Percentiles rank a stretch among this genome's conserved stretches.
These are phyloP conservation scores for Plectropomus leopardus DNA, from an alignment of 2,113 vertebrate species.

Conservation along the genomic window DNA sequence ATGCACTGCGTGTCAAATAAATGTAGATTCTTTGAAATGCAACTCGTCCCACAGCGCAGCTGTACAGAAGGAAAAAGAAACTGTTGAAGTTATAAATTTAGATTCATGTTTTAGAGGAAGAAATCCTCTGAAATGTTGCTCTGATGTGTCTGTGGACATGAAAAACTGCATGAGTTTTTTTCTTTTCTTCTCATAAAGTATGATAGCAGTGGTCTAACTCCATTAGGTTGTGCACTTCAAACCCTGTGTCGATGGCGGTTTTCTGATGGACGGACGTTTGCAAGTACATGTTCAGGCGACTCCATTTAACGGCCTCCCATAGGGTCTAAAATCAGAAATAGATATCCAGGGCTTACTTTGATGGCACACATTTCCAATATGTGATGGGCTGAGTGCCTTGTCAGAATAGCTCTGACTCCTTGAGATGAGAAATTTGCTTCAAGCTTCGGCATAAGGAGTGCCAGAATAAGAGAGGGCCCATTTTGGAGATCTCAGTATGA, in stretches of 20 bases:
- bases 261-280: constrained; percentile 31
- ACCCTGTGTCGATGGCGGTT: background rate
- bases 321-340: constrained; percentile 46
- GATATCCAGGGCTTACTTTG: constrained; percentile 37
- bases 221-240: constrained; percentile 29
- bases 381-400: constrained; percentile 47
- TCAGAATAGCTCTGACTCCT: constrained; percentile 38
- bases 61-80: background rate
- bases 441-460: constrained; percentile 11
- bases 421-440: constrained; percentile 50
- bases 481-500: constrained; percentile 46
- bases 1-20: too few relatives aligned
- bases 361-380: constrained; percentile 50
- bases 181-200: background rate
- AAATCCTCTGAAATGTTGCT: background rate
- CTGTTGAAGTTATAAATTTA: background rate
- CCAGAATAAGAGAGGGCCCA: constrained; percentile 29
- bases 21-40: too few relatives aligned
- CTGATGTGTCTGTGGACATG: constrained; percentile 9
- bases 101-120: constrained; percentile 1
- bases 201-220: constrained; percentile 48
- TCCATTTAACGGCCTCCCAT: constrained; percentile 44
- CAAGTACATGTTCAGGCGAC: constrained; percentile 32
- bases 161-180: too few relatives aligned
- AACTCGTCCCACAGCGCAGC: background rate